Percentiles rank a stretch among this genome's conserved stretches.
Evolutionary conservation across 1,140 invertebrate species (phyloP).

Genomic region (Araneus ventricosus): DNA sequence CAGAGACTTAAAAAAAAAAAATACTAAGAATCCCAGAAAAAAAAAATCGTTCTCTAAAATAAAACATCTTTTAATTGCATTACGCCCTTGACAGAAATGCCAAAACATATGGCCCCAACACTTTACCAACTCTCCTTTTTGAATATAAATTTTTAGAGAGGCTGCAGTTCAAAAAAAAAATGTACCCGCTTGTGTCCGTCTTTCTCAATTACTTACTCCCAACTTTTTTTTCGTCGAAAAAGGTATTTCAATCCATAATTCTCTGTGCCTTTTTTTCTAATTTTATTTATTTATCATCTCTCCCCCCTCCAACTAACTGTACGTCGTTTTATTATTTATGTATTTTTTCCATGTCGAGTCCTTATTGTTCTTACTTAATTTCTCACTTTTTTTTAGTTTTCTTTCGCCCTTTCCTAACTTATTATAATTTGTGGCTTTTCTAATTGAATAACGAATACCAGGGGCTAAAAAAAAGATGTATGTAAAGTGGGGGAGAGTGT

Average conservation of each 20-base stretch:
- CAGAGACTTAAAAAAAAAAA: not conserved
- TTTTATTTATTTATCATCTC: not conserved
- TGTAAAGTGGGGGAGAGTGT: not conserved
- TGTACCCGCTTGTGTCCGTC: conserved; percentile 21
- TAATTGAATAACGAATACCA: conserved; percentile 74
- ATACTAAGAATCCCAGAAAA: not conserved
- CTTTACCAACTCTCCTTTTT: conserved; percentile 46
- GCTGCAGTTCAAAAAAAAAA: not conserved
- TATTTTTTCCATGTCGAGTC: conserved; percentile 19
- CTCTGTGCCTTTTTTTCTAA: not conserved
- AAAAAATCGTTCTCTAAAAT: conserved; percentile 51
- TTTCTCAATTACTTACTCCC: conserved; percentile 60
- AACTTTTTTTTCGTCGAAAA: conserved; percentile 22
- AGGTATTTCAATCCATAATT: conserved; percentile 72
- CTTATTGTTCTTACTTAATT: conserved; percentile 74
- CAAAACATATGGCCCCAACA: conserved; percentile 71
- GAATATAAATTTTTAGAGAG: conserved; percentile 69
- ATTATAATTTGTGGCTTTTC: conserved; percentile 75
- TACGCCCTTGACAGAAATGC: conserved; percentile 65
- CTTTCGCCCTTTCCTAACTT: conserved; percentile 49
- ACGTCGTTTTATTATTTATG: conserved; percentile 61
- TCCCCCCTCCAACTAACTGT: too few species aligned
- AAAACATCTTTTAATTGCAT: conserved; percentile 74
- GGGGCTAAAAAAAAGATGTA: conserved; percentile 15
- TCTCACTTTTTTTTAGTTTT: not conserved